Conservation (phyloP, 2,888 invertebrate species). For the Doris montereyensis region DNA sequence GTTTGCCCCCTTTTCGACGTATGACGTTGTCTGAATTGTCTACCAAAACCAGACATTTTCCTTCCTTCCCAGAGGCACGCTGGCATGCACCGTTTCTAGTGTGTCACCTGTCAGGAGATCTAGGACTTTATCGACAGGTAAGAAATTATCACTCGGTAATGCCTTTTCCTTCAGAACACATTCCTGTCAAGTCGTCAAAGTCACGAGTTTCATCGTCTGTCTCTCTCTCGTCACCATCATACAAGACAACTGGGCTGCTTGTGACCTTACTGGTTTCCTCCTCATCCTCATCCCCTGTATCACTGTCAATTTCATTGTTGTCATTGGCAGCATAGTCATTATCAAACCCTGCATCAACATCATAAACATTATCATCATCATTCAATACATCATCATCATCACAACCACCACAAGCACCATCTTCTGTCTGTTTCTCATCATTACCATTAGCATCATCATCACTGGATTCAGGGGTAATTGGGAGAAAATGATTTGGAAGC, state of each 20-base stretch:
- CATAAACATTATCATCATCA: background rate
- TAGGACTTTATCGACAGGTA: background rate
- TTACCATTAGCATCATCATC: background rate
- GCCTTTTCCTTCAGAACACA: background rate
- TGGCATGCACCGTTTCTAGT: background rate
- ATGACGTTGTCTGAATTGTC: background rate
- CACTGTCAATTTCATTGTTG: too few species aligned
- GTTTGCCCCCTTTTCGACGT: background rate
- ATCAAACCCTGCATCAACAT: background rate
- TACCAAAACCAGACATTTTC: background rate
- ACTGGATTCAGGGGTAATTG: background rate
- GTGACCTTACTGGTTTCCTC: too few species aligned
- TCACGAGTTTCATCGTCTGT: background rate
- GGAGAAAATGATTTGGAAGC: background rate
- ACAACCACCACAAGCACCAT: background rate
- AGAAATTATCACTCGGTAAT: too few species aligned
- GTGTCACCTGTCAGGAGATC: background rate
- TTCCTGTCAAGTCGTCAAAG: background rate
- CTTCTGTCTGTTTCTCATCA: background rate
- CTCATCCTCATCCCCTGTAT: too few species aligned
- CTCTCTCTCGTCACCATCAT: too few species aligned
- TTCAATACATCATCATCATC: background rate
- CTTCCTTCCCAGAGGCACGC: background rate
- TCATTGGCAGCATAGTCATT: too few species aligned
- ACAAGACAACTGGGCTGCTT: too few species aligned